These are phyloP conservation scores for Zophobas atratus DNA, from an alignment of 1,140 invertebrate species.

Conservation along the genomic window DNA sequence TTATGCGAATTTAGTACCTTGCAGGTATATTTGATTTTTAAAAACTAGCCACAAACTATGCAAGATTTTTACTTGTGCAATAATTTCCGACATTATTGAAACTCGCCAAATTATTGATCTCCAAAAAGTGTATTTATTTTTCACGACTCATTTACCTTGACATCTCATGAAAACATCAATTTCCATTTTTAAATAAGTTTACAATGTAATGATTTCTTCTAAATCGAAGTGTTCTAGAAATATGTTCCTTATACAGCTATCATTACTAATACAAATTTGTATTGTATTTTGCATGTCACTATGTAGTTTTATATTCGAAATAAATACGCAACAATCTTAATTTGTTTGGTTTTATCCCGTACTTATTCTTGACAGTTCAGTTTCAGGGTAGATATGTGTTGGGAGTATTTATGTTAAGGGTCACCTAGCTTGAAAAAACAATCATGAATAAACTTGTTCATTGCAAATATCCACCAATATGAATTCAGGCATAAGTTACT, in stretches of 20 bases:
- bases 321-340: background rate
- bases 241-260: constrained; percentile 31
- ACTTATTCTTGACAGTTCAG: too few relatives aligned
- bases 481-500: too few relatives aligned
- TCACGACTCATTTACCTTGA: background rate
- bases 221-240: constrained; percentile 21
- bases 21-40: too few relatives aligned
- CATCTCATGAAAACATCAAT: constrained; percentile 15
- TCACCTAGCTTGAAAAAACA: too few relatives aligned
- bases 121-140: constrained; percentile 34
- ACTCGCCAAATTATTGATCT: constrained; percentile 37
- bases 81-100: constrained; percentile 18
- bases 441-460: too few relatives aligned
- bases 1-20: too few relatives aligned
- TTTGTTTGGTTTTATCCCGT: too few relatives aligned
- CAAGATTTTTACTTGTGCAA: constrained; percentile 44
- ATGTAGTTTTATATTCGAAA: constrained; percentile 47
- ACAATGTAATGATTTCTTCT: background rate
- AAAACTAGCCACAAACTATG: constrained; percentile 11
- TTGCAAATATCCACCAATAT: too few relatives aligned
- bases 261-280: constrained; percentile 34
- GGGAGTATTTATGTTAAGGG: too few relatives aligned
- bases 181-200: constrained; percentile 23
- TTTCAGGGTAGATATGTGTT: too few relatives aligned
- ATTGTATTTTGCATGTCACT: constrained; percentile 48